A percentile compares a stretch with the other conserved stretches of the same genome.
phyloP scores from a whole-genome alignment of 2,113 vertebrate species.

The rabbit (Oryctolagus cuniculus) region DNA sequence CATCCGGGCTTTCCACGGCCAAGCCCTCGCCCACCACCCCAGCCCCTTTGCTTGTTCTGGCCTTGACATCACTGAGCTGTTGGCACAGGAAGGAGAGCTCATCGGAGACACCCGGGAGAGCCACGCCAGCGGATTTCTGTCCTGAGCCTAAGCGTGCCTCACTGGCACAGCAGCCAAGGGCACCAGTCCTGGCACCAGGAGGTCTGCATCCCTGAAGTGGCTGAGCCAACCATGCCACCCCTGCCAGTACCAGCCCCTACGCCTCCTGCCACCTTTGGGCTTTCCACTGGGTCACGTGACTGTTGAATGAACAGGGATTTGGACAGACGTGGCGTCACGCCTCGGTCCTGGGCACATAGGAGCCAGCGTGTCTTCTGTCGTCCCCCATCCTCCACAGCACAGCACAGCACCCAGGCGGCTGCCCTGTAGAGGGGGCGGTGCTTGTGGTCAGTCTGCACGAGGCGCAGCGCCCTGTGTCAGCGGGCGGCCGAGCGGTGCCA shows the following conservation, averaged over 20 bases:
- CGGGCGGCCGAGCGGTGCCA: neutral
- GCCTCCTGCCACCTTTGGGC: neutral
- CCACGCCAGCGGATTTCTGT: neutral
- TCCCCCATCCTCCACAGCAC: neutral
- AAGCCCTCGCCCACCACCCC: too few relatives aligned
- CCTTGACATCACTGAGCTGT: neutral
- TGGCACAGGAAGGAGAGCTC: neutral
- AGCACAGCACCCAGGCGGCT: accelerated
- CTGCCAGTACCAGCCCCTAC: accelerated
- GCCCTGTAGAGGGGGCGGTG: neutral
- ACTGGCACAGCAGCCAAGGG: accelerated
- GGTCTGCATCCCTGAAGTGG: neutral
- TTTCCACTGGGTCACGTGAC: accelerated
- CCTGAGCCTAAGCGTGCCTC: neutral
- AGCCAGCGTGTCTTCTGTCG: accelerated
- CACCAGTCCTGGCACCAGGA: neutral
- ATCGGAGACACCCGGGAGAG: neutral
- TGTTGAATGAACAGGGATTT: neutral
- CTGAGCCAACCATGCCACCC: accelerated
- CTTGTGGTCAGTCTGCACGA: too few relatives aligned
- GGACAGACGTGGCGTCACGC: too few relatives aligned
- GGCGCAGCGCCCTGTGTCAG: too few relatives aligned
- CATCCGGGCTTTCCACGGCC: neutral
- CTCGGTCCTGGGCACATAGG: neutral
- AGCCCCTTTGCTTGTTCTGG: neutral